phyloP scores from a whole-genome alignment of 2,888 invertebrate species.

The Drosophila mulleri region DNA sequence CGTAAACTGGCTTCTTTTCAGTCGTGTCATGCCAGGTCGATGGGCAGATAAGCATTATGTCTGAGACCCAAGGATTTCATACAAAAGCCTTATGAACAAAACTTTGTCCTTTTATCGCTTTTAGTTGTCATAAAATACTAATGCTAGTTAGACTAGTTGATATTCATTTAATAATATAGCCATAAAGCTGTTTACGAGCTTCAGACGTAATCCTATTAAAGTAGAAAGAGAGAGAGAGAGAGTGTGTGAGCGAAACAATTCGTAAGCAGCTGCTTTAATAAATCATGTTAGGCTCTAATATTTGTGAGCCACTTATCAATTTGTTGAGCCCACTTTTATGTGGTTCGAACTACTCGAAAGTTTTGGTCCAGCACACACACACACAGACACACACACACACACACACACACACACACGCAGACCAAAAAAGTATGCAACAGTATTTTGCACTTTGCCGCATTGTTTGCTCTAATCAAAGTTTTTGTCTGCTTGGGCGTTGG shows the following conservation, averaged over 20 bases:
- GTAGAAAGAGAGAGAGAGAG: not conserved
- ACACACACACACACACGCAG: not conserved
- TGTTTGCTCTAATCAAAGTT: conserved; percentile 69
- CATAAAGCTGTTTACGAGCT: conserved; percentile 1
- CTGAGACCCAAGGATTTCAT: not conserved
- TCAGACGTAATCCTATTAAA: no score
- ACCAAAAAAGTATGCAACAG: conserved; percentile 68
- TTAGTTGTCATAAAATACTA: conserved; percentile 2
- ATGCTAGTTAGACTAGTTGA: conserved; percentile 3
- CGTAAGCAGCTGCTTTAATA: conserved; percentile 7
- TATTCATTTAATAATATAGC: not conserved
- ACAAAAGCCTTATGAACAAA: not conserved
- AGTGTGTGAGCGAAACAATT: not conserved
- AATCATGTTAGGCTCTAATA: conserved; percentile 15
- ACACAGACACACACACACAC: not conserved
- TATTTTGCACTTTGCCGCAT: conserved; percentile 68
- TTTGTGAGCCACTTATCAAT: conserved; percentile 41
- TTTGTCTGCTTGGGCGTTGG: conserved; percentile 20
- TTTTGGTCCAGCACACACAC: conserved; percentile 12
- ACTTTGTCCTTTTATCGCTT: not conserved
- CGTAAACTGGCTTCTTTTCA: not conserved
- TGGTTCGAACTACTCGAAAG: conserved; percentile 28
- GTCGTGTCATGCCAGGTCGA: not conserved
- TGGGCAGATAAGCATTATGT: not conserved
- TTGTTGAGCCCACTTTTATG: conserved; percentile 39